Evolutionary conservation across 2,797 vertebrate genomes (phyloP), one percentile per base, ranked within the genome.

Genomic region (Amphiprion clarkii): DNA sequence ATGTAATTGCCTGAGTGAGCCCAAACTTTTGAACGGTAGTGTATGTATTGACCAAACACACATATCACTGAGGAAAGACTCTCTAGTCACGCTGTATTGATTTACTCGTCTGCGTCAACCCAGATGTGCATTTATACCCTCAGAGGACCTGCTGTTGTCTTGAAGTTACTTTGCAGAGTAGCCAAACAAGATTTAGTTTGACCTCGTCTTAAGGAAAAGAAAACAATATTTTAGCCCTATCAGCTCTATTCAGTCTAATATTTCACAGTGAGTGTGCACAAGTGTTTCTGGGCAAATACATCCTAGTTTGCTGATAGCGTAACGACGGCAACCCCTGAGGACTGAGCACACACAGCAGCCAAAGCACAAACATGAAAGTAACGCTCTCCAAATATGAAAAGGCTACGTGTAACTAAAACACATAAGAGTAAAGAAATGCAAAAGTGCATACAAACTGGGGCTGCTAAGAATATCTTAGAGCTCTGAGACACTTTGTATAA

Each of bases 161-260:
- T 40, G 0, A 56, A 31, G 21, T 40, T 48, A n/a, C 6, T 2
- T n/a, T 2, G 17, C 46, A 19, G 16, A 63, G 53, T 23, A 49
- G 11, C 40, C 1, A 11, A 56, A 63, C 49, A 36, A 29, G 46
- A 54, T 60, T 58, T 51, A 8, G 13, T 46, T 19, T 44, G 46
- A 74, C 69, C 23, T 63, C 51, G 33, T 14, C 10, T n/a, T 39
- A 39, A 39, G 36, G 10, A 39, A 12, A 39, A 39, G 11, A 16
- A 56, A 62, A 25, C 3, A 27, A 53, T 23, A 12, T 56, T 36
- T 0, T 56, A 14, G 1, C 14, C 23, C 60, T 66, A 55, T 75
- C 60, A 62, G 8, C 67, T 55, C 8, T n/a, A 44, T 17, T 59
- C 3, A 21, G 67, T 75, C 48, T 75, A 70, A 55, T 66, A 33